These are phyloP conservation scores for Hypocryptadius cinnamomeus DNA, from an alignment of 2,113 vertebrate species.

Conservation along the genomic window DNA sequence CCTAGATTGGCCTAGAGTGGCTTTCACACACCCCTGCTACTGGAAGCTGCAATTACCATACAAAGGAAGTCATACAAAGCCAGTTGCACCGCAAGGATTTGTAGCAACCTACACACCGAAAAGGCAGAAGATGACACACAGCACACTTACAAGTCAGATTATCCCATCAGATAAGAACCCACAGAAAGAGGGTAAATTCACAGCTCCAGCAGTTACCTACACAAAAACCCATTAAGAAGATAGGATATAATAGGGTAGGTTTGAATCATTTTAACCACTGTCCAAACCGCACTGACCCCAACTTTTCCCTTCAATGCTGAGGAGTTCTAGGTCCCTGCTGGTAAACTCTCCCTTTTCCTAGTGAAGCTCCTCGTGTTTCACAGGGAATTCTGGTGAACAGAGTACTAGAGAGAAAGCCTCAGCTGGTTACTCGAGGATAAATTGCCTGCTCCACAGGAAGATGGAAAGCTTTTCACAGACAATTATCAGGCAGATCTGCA, in stretches of 20 bases:
- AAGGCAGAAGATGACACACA: neutral
- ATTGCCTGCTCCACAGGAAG: neutral
- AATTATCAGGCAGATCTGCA: neutral
- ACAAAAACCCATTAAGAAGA: neutral
- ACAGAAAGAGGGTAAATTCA: neutral
- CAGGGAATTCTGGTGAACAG: neutral
- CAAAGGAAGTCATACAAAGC: conserved; percentile 16
- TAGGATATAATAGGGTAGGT: neutral
- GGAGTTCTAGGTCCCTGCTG: neutral
- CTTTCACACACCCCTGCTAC: neutral
- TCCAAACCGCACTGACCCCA: neutral
- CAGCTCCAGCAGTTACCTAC: neutral
- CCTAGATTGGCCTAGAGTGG: neutral
- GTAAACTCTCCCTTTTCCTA: neutral
- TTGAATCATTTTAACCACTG: neutral
- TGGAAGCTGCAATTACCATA: neutral
- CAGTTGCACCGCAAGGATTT: neutral
- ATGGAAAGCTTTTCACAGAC: neutral
- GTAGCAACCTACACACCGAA: neutral
- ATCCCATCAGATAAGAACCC: neutral
- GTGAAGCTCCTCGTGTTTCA: neutral
- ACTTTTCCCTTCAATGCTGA: neutral
- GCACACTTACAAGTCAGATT: neutral
- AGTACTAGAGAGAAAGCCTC: neutral
- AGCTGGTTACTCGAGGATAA: neutral